A percentile compares a stretch with the other conserved stretches of the same genome.
Evolutionary conservation across 64 coral and sea anemone species (phyloP).

Genomic region (Astreopora myriophthalma): DNA sequence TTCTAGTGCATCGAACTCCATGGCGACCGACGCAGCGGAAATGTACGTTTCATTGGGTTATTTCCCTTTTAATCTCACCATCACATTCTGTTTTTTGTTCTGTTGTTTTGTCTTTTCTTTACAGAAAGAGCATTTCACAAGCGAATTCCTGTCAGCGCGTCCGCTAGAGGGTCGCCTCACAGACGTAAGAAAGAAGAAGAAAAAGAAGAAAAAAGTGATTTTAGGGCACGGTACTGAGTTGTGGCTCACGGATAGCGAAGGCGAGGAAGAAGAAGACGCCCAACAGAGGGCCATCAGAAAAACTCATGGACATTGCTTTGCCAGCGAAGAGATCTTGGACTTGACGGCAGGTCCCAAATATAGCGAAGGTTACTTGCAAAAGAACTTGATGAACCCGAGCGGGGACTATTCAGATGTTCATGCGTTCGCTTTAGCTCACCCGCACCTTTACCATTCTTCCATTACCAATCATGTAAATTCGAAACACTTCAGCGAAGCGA

Average conservation of each 20-base stretch:
- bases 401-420: constrained; percentile 44
- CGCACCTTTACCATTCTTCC: neutral
- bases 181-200: constrained; percentile 65
- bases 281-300: neutral
- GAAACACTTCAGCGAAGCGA: constrained; percentile 8
- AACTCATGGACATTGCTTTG: constrained; percentile 26
- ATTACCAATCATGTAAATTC: constrained; percentile 7
- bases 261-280: constrained; percentile 36
- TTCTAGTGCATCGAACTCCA: too few relatives aligned
- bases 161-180: constrained; percentile 82
- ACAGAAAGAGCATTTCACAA: constrained; percentile 84
- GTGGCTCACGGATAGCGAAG: constrained; percentile 70
- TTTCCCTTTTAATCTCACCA: neutral
- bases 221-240: constrained; percentile 59
- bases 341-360: constrained; percentile 15
- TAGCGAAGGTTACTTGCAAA: constrained; percentile 19
- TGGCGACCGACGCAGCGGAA: too few relatives aligned
- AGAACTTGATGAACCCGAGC: neutral
- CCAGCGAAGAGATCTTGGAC: neutral
- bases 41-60: neutral
- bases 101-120: neutral
- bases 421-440: constrained; percentile 17
- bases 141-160: constrained; percentile 60
- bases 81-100: neutral
- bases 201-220: constrained; percentile 67